Conservation (phyloP, 30 jellyfish, hydroid and myxozoan genomes). For the Aurelia sp. region DNA sequence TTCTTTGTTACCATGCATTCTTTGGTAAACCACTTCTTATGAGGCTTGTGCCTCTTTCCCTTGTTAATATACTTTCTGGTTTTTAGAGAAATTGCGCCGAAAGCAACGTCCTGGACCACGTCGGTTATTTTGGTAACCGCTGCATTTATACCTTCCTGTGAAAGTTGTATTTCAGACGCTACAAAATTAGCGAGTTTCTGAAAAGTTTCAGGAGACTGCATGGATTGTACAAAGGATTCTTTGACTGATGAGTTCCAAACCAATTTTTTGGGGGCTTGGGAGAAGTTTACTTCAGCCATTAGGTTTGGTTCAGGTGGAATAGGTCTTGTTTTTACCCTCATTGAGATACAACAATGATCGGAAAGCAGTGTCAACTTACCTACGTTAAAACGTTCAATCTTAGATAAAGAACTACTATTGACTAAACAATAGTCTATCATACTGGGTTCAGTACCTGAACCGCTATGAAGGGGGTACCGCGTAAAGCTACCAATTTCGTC, state of each 20-base stretch:
- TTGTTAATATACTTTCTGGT: not conserved
- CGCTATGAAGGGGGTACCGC: not conserved
- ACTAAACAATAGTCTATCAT: not conserved
- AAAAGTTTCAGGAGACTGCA: not conserved
- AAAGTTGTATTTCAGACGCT: not conserved
- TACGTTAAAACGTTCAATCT: not conserved
- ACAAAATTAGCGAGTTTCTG: not conserved
- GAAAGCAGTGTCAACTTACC: not conserved
- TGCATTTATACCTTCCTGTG: not conserved
- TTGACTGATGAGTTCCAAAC: not conserved
- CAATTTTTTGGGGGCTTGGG: slow-evolving; percentile 2
- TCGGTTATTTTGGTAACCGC: not conserved
- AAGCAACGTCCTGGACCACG: not conserved
- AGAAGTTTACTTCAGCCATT: not conserved
- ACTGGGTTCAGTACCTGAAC: not conserved
- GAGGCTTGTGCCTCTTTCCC: not conserved
- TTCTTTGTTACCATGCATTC: no score
- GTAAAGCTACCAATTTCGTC: not conserved
- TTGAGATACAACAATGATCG: slow-evolving; percentile 4
- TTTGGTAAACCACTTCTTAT: not conserved
- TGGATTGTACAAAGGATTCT: not conserved
- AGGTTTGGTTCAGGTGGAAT: not conserved
- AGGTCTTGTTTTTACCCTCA: slow-evolving; percentile 8
- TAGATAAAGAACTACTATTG: not conserved
- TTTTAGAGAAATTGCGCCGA: not conserved